Evolutionary conservation across 2,113 vertebrate genomes (phyloP).

Genomic region (Pardalotus punctatus): DNA sequence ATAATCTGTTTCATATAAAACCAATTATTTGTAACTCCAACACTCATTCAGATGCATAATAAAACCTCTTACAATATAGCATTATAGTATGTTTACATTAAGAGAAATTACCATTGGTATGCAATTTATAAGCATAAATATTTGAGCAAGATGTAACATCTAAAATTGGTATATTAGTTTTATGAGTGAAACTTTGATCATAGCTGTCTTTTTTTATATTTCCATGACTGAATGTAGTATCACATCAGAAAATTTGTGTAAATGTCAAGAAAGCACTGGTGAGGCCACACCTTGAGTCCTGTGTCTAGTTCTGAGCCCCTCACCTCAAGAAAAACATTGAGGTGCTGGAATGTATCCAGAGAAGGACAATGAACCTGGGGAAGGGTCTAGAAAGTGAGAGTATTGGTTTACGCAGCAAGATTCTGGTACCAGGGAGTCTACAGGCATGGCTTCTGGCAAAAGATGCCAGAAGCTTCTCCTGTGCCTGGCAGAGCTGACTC

Average conservation of each 20-base stretch:
- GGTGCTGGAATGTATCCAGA: background rate
- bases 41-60: background rate
- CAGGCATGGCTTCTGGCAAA: background rate
- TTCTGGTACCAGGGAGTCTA: background rate
- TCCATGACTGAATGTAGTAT: background rate
- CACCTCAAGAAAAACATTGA: background rate
- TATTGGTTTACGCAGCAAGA: background rate
- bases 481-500: background rate
- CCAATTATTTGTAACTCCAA: background rate
- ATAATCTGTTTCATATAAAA: background rate
- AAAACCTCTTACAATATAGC: background rate
- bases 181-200: background rate
- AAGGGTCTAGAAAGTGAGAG: background rate
- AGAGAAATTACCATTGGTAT: background rate
- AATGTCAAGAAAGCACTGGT: background rate
- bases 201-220: background rate
- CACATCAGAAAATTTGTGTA: background rate
- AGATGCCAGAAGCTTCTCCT: background rate
- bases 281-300: background rate
- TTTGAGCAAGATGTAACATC: background rate
- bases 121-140: background rate
- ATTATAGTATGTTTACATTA: rapidly evolving
- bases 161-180: background rate
- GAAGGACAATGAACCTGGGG: background rate
- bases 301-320: background rate